A percentile compares a stretch with the other conserved stretches of the same genome.
phyloP scores from a whole-genome alignment of 2,113 vertebrate species.

The Origma solitaria region DNA sequence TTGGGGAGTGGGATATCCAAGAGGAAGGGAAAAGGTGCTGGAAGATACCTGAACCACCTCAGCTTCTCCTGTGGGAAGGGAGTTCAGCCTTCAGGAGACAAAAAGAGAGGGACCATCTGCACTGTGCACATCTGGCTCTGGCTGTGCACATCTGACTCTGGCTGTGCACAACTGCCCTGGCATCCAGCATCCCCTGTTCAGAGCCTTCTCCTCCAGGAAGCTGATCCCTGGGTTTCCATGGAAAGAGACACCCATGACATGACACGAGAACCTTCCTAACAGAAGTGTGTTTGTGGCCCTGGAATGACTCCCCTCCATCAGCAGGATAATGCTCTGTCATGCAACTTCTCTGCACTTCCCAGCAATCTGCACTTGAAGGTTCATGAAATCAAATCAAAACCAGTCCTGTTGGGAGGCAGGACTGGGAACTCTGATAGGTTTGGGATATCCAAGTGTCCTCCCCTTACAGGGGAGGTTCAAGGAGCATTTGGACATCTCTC shows the following conservation, averaged over 20 bases:
- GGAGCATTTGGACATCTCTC: background rate
- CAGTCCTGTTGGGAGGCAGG: background rate
- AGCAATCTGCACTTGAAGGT: background rate
- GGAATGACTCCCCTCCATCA: background rate
- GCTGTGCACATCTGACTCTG: background rate
- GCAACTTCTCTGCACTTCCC: background rate
- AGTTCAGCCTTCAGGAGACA: background rate
- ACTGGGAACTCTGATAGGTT: background rate
- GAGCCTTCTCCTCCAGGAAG: background rate
- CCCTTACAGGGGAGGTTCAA: background rate
- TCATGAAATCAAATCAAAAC: background rate
- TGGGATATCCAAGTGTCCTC: background rate
- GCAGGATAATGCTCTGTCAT: background rate
- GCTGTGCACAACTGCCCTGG: background rate
- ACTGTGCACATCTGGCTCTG: background rate
- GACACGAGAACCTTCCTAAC: background rate
- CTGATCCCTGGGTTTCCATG: background rate
- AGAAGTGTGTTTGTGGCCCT: background rate
- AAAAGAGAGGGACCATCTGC: background rate
- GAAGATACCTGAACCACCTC: background rate
- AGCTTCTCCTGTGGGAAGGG: background rate
- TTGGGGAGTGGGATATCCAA: accelerated
- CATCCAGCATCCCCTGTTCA: background rate
- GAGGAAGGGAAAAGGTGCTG: background rate
- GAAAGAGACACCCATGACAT: background rate